Evolutionary conservation across 2,797 vertebrate genomes (phyloP).

Genomic region (Acanthiza pusilla): DNA sequence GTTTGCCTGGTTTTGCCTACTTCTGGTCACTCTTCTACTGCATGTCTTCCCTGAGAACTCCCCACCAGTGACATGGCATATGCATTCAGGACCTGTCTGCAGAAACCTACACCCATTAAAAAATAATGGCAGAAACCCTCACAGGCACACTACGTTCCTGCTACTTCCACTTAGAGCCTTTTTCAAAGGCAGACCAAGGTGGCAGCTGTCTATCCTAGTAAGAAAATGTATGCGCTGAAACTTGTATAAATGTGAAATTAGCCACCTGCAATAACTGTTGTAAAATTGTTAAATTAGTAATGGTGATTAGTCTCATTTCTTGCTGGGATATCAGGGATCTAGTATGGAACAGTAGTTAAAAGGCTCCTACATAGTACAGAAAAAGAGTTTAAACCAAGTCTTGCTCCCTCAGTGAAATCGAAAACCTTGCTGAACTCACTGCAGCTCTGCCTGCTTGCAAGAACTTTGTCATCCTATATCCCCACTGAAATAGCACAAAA

Average conservation of each 20-base stretch:
- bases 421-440: constrained; percentile 18
- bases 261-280: not conserved
- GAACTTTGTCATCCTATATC: constrained; percentile 17
- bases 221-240: not conserved
- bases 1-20: not conserved
- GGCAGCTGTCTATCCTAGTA: not conserved
- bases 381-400: constrained; percentile 15
- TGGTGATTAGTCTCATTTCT: constrained; percentile 4
- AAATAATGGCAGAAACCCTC: not conserved
- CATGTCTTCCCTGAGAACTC: not conserved
- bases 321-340: not conserved
- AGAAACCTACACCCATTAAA: not conserved
- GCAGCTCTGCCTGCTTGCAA: not conserved
- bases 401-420: not conserved
- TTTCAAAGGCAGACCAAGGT: not conserved
- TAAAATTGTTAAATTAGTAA: constrained; percentile 18
- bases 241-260: not conserved
- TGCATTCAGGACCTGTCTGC: accelerated
- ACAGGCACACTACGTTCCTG: not conserved
- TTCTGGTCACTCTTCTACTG: not conserved
- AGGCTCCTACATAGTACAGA: not conserved
- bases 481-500: constrained; percentile 21
- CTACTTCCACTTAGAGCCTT: not conserved
- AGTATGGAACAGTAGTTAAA: not conserved
- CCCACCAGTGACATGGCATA: not conserved